Evolutionary conservation across 1,140 invertebrate species (phyloP).

Genomic region (Drosophila grimshawi): DNA sequence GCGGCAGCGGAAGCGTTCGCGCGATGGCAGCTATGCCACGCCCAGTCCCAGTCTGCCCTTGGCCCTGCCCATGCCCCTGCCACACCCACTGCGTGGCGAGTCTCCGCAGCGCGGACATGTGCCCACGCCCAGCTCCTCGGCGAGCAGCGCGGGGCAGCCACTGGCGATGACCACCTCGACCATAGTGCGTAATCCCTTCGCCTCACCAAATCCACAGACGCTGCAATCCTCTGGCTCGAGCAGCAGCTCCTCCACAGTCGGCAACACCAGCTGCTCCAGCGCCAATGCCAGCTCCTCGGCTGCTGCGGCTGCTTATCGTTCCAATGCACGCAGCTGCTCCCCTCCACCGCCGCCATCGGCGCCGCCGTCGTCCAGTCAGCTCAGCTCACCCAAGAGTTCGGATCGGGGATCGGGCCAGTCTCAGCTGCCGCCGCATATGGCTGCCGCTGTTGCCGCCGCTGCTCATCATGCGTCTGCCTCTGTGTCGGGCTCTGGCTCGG

Average conservation of each 20-base stretch:
- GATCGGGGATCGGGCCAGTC: conserved; percentile 40
- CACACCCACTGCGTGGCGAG: conserved; percentile 64
- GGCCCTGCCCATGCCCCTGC: conserved; percentile 82
- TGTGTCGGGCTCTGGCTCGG: background rate
- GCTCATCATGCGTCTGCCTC: conserved; percentile 63
- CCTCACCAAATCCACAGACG: conserved; percentile 73
- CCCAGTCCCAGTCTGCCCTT: conserved; percentile 85
- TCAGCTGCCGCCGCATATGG: conserved; percentile 66
- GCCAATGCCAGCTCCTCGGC: conserved; percentile 19
- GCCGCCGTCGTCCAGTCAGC: conserved; percentile 39
- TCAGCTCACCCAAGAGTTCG: conserved; percentile 62
- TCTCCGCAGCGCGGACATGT: conserved; percentile 23
- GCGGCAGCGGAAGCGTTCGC: conserved; percentile 71
- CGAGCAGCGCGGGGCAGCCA: conserved; percentile 35
- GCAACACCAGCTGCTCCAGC: conserved; percentile 14
- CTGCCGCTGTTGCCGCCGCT: conserved; percentile 66
- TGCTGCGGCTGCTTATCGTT: conserved; percentile 13
- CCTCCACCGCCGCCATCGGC: conserved; percentile 43
- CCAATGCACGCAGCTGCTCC: conserved; percentile 14
- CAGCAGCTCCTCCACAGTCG: conserved; percentile 34
- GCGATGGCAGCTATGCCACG: conserved; percentile 84
- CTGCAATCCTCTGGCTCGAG: conserved; percentile 34
- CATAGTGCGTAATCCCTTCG: conserved; percentile 79
- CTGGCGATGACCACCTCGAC: conserved; percentile 82
- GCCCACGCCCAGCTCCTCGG: conserved; percentile 19